phyloP scores from a whole-genome alignment of 2,888 invertebrate genomes.

The Pyrrhosoma nymphula region DNA sequence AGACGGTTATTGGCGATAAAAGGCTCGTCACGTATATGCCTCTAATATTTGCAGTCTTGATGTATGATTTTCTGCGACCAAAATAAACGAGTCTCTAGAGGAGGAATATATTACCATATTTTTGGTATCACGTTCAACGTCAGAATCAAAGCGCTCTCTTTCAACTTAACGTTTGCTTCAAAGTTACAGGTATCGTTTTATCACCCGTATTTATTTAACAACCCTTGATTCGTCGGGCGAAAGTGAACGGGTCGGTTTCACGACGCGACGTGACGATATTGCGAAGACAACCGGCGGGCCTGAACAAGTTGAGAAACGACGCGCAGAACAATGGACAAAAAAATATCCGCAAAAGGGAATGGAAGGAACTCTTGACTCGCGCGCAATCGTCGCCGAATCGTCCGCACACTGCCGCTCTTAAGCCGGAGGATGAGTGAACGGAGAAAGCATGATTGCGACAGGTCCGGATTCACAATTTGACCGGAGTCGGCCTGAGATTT shows the following conservation, averaged over 20 bases:
- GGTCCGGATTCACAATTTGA: background rate
- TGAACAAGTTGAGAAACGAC: background rate
- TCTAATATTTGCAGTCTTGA: no score
- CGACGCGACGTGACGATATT: background rate
- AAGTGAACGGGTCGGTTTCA: background rate
- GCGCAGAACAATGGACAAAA: background rate
- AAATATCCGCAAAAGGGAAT: background rate
- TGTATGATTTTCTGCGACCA: no score
- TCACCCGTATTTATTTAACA: no score
- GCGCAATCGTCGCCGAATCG: background rate
- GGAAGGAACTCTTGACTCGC: background rate
- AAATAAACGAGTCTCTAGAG: no score
- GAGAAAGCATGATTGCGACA: background rate
- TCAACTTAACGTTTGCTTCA: no score
- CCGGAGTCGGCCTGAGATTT: background rate
- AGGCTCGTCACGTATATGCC: no score
- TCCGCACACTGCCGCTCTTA: background rate
- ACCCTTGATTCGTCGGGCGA: background rate
- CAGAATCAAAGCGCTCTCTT: no score
- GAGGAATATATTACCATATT: no score
- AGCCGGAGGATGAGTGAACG: background rate
- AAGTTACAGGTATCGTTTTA: no score
- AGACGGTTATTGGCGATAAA: no score
- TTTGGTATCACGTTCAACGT: no score
- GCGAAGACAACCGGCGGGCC: background rate